These are phyloP conservation scores for Trilocha varians DNA, from an alignment of 2,888 invertebrate genomes.

Conservation along the genomic window DNA sequence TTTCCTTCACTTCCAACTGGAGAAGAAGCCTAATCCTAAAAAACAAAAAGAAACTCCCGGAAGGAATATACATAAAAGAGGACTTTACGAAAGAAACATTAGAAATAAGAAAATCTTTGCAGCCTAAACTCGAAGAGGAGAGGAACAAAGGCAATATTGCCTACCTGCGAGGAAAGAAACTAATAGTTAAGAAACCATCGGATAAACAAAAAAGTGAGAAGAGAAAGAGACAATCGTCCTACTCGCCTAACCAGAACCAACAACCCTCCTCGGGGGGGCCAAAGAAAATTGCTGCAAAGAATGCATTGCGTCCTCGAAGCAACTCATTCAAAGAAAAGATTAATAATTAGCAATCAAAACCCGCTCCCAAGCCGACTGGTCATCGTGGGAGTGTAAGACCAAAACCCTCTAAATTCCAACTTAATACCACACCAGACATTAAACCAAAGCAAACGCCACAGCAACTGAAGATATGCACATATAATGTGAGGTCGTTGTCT, in stretches of 20 bases:
- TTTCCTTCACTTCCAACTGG: constrained; percentile 10
- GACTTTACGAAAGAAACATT: constrained; percentile 12
- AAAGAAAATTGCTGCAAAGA: constrained; percentile 9
- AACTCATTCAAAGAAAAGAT: constrained; percentile 7
- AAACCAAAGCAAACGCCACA: no score
- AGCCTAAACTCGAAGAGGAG: constrained; percentile 12
- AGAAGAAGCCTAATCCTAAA: constrained; percentile 8
- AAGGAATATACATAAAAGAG: constrained; percentile 10
- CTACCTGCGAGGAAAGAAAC: constrained; percentile 8
- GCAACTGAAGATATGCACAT: not conserved
- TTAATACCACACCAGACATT: no score
- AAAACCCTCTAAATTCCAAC: not conserved
- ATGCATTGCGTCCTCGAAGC: constrained; percentile 8
- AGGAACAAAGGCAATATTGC: constrained; percentile 12
- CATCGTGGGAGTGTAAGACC: not conserved
- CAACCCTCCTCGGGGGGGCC: no score
- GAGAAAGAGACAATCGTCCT: constrained; percentile 2
- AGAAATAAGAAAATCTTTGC: constrained; percentile 10
- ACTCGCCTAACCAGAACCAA: no score
- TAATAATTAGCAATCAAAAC: constrained; percentile 6
- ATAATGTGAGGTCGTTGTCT: not conserved
- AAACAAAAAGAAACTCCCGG: constrained; percentile 6
- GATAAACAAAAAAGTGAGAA: constrained; percentile 6
- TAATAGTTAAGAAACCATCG: constrained; percentile 8
- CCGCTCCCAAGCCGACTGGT: not conserved